These are phyloP conservation scores for Diplodus sargus DNA, from an alignment of 2,797 vertebrate species.

Conservation along the genomic window DNA sequence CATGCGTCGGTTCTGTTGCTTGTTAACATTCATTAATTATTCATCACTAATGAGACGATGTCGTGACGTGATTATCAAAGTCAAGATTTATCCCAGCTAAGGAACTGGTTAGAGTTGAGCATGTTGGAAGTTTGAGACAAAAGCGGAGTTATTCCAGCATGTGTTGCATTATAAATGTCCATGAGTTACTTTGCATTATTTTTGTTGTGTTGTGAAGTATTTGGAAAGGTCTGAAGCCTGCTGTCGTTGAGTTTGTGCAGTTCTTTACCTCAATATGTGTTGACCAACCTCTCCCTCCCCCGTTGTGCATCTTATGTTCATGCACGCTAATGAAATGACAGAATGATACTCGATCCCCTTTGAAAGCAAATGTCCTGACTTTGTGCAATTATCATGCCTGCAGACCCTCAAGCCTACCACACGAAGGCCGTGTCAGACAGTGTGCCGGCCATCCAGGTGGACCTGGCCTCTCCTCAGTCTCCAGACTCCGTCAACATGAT, in stretches of 20 bases:
- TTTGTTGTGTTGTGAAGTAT: conserved; percentile 21
- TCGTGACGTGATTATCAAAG: conserved; percentile 29
- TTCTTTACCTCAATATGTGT: conserved; percentile 13
- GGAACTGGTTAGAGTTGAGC: conserved; percentile 2
- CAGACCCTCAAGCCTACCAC: conserved; percentile 92
- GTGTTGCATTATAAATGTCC: conserved; percentile 33
- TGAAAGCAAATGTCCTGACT: not conserved
- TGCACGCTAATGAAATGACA: conserved; percentile 46
- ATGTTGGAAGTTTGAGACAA: conserved; percentile 4
- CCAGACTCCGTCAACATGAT: conserved; percentile 89
- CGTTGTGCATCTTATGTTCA: conserved; percentile 17
- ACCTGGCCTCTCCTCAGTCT: conserved; percentile 94
- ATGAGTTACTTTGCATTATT: conserved; percentile 28
- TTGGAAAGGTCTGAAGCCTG: conserved; percentile 17
- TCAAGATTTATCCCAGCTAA: not conserved
- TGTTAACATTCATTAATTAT: conserved; percentile 44
- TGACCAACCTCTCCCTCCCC: not conserved
- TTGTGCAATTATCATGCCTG: conserved; percentile 17
- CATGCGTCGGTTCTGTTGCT: conserved; percentile 63
- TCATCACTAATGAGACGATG: conserved; percentile 49
- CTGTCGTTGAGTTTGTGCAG: conserved; percentile 24
- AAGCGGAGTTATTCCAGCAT: conserved; percentile 41
- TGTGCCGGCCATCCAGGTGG: conserved; percentile 93
- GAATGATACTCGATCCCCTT: not conserved
- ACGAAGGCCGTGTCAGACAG: conserved; percentile 77